Conservation (phyloP, 35 echinoderm and acorn worm species). For the Heliocidaris tuberculata region DNA sequence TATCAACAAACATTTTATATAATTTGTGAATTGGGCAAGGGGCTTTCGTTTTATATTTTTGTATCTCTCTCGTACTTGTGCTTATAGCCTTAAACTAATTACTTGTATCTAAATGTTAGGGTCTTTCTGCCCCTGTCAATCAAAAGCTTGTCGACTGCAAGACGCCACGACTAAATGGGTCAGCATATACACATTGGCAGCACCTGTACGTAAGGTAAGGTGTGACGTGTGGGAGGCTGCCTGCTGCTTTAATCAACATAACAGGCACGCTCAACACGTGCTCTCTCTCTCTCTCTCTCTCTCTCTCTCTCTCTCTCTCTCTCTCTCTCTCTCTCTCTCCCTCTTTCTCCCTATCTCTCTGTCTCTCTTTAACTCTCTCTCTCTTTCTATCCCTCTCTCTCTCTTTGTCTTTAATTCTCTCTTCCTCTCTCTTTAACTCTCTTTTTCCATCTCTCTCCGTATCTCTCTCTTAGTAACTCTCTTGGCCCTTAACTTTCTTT, state of each 20-base stretch:
- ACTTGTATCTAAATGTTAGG: neutral
- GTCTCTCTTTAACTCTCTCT: neutral
- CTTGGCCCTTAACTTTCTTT: neutral
- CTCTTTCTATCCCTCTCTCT: neutral
- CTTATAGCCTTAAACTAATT: neutral
- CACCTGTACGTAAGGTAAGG: neutral
- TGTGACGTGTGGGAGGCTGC: neutral
- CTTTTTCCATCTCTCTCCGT: neutral
- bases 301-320: neutral
- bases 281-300: neutral
- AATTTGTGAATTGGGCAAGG: neutral
- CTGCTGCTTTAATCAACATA: neutral
- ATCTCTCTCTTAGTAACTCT: neutral
- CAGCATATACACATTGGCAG: neutral
- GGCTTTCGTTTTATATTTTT: neutral
- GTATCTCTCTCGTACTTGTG: neutral
- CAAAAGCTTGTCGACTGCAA: neutral
- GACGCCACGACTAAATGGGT: neutral
- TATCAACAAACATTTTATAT: neutral
- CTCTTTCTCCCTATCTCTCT: neutral
- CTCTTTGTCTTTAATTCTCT: neutral
- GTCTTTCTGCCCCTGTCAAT: neutral
- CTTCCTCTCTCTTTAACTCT: neutral
- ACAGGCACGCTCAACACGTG: neutral
- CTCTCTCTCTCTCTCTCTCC: neutral